These are phyloP conservation scores for Aulostomus chinensis DNA, from an alignment of 2,797 vertebrate genomes.

Conservation along the genomic window DNA sequence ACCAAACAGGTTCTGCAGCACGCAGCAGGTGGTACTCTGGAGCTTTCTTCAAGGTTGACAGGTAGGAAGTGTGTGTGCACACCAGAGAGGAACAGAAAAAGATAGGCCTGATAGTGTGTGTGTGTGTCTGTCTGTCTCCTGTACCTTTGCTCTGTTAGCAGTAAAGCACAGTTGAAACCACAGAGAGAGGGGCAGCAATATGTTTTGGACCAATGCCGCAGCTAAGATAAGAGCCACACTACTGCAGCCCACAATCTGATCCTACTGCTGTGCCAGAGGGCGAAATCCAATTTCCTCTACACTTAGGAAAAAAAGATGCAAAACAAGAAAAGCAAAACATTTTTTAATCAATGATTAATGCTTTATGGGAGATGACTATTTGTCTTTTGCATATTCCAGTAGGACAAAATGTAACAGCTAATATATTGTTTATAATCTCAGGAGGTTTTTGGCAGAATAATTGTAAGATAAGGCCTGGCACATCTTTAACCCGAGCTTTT, in stretches of 20 bases:
- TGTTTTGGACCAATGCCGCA: constrained; percentile 62
- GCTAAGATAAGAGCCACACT: constrained; percentile 67
- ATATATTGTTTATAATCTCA: constrained; percentile 36
- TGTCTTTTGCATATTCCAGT: constrained; percentile 52
- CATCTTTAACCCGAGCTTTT: constrained; percentile 64
- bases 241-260: constrained; percentile 68
- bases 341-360: constrained; percentile 64
- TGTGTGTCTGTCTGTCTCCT: constrained; percentile 3
- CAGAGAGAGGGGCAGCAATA: constrained; percentile 58
- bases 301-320: constrained; percentile 31
- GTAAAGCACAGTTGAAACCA: constrained; percentile 46
- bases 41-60: too few relatives aligned
- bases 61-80: background rate
- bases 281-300: constrained; percentile 74
- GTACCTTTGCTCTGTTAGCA: constrained; percentile 49
- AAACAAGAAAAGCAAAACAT: constrained; percentile 50
- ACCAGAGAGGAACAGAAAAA: background rate
- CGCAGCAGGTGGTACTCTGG: too few relatives aligned
- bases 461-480: constrained; percentile 51
- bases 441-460: constrained; percentile 49
- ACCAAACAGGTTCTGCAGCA: too few relatives aligned
- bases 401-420: constrained; percentile 25
- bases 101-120: background rate
- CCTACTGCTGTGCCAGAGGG: constrained; percentile 55
- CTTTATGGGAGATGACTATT: constrained; percentile 49